Evolutionary conservation across 2,797 vertebrate genomes (phyloP), one percentile per base, ranked within the genome.

Genomic region (Merluccius polli): DNA sequence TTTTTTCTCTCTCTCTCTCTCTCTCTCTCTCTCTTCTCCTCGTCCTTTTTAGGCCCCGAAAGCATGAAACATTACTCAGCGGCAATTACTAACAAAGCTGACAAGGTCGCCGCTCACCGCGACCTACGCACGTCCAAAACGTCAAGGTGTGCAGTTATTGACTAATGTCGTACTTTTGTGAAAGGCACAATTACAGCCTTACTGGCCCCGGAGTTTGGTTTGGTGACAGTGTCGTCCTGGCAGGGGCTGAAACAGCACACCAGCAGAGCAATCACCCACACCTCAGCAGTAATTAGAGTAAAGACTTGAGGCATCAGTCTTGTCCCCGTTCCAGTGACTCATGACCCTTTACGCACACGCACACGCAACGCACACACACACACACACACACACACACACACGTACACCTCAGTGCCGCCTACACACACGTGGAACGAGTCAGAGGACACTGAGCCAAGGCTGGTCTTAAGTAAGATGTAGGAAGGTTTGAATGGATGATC

Each of bases 341-440:
- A 89, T 91, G 89, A 92, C 91, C 91, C 85, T 79, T 75, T 86
- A 6, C 79, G 32, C 84, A 71, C 41, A 52, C 83, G 78, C 78
- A 9, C 71, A 41, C 36, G 36, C 65, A 32, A 68, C 76, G 77
- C 48, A 67, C 71, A 67, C 77, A 82, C 78, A 73, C 70, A 73
- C 69, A 38, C 75, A 68, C 78, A 81, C 75, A 48, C 27, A 67
- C 63, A 76, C 79, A 74, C 82, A 83, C 83, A 71, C 31, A 74
- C 78, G 74, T 82, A 83, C 84, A 86, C 79, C 79, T 89, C 87
- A 86, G 77, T 75, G 75, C 86, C 80, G 87, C 89, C 89, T 85
- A 82, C 82, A 77, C 88, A 92, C 92, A 93, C 91, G 89, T 92
- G 92, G 91, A 92, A 92, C 85, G 88, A 92, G 89, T 92, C 91